Evolutionary conservation across 2,888 invertebrate species (phyloP).

Genomic region (Schrankia costaestrigalis): DNA sequence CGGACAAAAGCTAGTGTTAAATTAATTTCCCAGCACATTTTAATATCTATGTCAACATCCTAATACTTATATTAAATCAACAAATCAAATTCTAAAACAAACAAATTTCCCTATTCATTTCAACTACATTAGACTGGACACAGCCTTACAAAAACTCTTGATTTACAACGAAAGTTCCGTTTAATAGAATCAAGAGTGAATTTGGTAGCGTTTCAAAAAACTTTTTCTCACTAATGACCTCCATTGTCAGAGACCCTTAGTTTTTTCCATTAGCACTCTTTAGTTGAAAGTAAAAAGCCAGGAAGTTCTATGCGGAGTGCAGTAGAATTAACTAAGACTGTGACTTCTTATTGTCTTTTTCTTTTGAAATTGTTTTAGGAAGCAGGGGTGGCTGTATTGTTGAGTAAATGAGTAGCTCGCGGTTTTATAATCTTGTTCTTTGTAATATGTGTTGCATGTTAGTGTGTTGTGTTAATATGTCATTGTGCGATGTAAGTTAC

Average conservation of each 20-base stretch:
- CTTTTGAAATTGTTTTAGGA: conserved; percentile 23
- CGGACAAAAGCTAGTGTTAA: too few relatives aligned
- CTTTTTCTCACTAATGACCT: conserved; percentile 50
- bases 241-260: conserved; percentile 48
- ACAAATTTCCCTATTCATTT: conserved; percentile 29
- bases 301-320: conserved; percentile 28
- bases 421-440: conserved; percentile 5
- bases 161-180: conserved; percentile 46
- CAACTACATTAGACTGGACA: conserved; percentile 41
- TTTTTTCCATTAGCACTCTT: conserved; percentile 53
- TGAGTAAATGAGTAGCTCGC: conserved; percentile 7
- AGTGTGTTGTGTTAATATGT: neutral
- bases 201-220: conserved; percentile 56
- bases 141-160: conserved; percentile 38
- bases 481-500: neutral
- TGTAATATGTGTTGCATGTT: conserved; percentile 1
- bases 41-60: too few relatives aligned
- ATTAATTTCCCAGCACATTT: too few relatives aligned
- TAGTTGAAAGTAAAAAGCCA: conserved; percentile 47
- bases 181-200: conserved; percentile 57
- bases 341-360: conserved; percentile 28
- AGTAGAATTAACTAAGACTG: conserved; percentile 34
- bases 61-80: too few relatives aligned
- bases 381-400: conserved; percentile 12
- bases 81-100: conserved; percentile 23